Percentiles rank a stretch among this genome's conserved stretches.
phyloP scores from a whole-genome alignment of 2,797 vertebrate species.

The Mastacembelus armatus region DNA sequence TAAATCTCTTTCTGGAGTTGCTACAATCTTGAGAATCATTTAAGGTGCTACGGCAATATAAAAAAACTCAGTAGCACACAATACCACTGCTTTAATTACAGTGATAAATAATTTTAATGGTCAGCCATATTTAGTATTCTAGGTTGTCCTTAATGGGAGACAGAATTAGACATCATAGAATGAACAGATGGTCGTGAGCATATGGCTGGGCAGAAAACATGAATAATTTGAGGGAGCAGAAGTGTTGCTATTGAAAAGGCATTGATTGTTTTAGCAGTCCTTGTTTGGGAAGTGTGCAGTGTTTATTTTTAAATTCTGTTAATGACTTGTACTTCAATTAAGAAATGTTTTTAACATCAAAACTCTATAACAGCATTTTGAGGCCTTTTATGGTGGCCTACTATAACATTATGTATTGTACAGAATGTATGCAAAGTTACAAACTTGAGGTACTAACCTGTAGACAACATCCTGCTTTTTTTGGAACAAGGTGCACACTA shows the following conservation, averaged over 20 bases:
- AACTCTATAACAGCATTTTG: slow-evolving; percentile 11
- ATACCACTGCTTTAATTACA: neutral
- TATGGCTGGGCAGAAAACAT: too few species aligned
- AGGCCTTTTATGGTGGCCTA: slow-evolving; percentile 7
- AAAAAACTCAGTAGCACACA: slow-evolving; percentile 43
- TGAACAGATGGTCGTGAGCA: slow-evolving; percentile 13
- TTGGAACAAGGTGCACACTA: slow-evolving; percentile 46
- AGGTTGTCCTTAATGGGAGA: neutral
- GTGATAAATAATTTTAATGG: slow-evolving; percentile 9
- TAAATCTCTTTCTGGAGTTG: slow-evolving; percentile 43
- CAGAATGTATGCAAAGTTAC: slow-evolving; percentile 69
- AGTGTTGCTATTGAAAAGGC: slow-evolving; percentile 15
- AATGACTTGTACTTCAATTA: neutral
- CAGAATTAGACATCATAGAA: slow-evolving; percentile 16
- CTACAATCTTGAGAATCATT: slow-evolving; percentile 58
- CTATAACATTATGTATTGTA: slow-evolving; percentile 20
- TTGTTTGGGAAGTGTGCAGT: slow-evolving; percentile 17
- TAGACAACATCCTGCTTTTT: slow-evolving; percentile 40
- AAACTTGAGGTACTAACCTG: slow-evolving; percentile 76
- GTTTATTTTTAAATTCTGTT: slow-evolving; percentile 4
- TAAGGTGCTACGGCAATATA: slow-evolving; percentile 47
- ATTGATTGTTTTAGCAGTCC: slow-evolving; percentile 14
- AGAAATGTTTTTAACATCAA: slow-evolving; percentile 28
- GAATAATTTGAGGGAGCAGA: neutral
- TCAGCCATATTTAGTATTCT: slow-evolving; percentile 2